phyloP scores from a whole-genome alignment of 2,797 vertebrate genomes.

The Muraenolepis orangiensis region DNA sequence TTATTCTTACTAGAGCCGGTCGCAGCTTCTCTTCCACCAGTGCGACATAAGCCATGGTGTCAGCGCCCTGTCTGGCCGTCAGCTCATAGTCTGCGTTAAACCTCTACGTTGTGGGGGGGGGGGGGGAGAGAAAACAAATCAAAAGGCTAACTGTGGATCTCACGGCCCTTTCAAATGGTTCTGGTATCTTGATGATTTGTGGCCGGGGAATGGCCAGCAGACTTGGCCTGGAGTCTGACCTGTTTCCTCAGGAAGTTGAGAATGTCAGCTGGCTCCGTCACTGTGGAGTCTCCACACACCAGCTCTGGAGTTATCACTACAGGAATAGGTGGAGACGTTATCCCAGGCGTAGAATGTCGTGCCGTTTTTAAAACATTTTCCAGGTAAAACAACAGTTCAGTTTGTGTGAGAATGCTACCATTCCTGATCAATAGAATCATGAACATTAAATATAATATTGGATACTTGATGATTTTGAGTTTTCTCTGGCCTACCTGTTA shows the following conservation, averaged over 20 bases:
- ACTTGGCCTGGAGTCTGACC: constrained; percentile 60
- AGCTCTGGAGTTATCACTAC: constrained; percentile 85
- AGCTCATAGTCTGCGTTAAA: constrained; percentile 94
- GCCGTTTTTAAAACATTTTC: not conserved
- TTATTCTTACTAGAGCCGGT: constrained; percentile 83
- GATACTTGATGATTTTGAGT: not conserved
- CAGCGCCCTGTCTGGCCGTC: constrained; percentile 91
- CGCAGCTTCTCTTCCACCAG: constrained; percentile 91
- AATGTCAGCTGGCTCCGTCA: constrained; percentile 89
- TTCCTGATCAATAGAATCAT: not conserved
- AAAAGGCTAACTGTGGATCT: not conserved
- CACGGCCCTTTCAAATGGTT: not conserved
- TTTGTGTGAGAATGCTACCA: not conserved
- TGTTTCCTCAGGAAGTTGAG: constrained; percentile 90
- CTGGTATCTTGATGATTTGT: not conserved
- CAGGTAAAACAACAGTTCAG: not conserved
- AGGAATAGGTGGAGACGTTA: constrained; percentile 10
- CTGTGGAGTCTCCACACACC: constrained; percentile 72
- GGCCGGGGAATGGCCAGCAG: constrained; percentile 1
- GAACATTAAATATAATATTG: not conserved
- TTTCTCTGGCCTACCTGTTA: constrained; percentile 79
- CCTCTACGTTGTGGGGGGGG: no score
- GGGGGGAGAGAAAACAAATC: not conserved
- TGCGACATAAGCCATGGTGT: constrained; percentile 94
- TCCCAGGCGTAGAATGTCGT: not conserved